phyloP scores from a whole-genome alignment of 2,888 invertebrate species.

The Oegoconia quadripuncta region DNA sequence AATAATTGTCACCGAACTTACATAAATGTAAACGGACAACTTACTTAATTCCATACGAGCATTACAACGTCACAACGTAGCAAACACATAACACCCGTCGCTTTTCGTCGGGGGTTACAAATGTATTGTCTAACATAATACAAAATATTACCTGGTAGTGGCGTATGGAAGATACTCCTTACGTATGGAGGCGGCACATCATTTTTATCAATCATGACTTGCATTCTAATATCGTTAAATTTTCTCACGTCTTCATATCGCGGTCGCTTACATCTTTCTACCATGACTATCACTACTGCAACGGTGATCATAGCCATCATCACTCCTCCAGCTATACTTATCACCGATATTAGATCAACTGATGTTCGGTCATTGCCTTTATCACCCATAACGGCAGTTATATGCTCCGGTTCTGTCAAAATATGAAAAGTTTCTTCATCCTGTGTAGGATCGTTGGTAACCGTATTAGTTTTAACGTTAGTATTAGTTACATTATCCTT shows the following conservation, averaged over 20 bases:
- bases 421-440: slow-evolving; percentile 74
- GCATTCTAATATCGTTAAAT: slow-evolving; percentile 67
- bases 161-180: slow-evolving; percentile 77
- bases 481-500: slow-evolving; percentile 25
- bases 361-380: slow-evolving; percentile 59
- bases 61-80: no score
- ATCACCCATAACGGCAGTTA: slow-evolving; percentile 72
- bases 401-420: slow-evolving; percentile 78
- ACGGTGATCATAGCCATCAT: slow-evolving; percentile 74
- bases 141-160: slow-evolving; percentile 67
- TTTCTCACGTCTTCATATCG: slow-evolving; percentile 64
- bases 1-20: no score
- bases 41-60: no score
- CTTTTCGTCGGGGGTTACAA: no score
- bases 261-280: slow-evolving; percentile 63
- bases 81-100: no score
- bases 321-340: slow-evolving; percentile 73
- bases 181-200: slow-evolving; percentile 69
- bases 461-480: slow-evolving; percentile 35
- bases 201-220: slow-evolving; percentile 66
- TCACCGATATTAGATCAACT: slow-evolving; percentile 67
- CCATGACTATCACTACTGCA: slow-evolving; percentile 70
- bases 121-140: not conserved
- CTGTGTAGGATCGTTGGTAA: slow-evolving; percentile 47
- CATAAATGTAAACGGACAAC: no score